phyloP scores from a whole-genome alignment of 1,140 invertebrate genomes.

The Drosophila pectinifera region DNA sequence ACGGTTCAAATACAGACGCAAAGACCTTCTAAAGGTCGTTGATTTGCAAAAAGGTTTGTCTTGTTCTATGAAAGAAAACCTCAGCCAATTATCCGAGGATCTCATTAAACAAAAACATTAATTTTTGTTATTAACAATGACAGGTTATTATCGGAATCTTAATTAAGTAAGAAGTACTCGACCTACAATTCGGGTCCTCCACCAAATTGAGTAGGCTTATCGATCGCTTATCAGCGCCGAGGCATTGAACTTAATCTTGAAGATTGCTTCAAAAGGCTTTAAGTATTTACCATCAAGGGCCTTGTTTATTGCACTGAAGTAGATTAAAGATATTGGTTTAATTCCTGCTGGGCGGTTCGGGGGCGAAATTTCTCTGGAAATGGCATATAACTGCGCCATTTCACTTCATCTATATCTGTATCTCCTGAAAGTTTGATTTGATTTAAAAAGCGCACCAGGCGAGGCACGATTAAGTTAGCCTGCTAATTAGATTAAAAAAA shows the following conservation, averaged over 20 bases:
- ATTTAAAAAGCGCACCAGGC: not conserved
- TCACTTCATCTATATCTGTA: constrained; percentile 2
- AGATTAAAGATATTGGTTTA: constrained; percentile 2
- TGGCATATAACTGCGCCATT: constrained; percentile 8
- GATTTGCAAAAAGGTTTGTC: constrained; percentile 15
- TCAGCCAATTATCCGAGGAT: not conserved
- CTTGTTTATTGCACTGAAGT: constrained; percentile 21
- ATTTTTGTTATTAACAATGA: not conserved
- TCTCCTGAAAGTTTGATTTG: not conserved
- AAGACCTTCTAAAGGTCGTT: constrained; percentile 50
- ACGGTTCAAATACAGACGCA: constrained; percentile 31
- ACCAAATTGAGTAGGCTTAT: too few species aligned
- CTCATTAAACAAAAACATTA: not conserved
- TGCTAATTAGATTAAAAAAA: constrained; percentile 15
- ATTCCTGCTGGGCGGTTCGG: not conserved
- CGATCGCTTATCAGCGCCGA: constrained; percentile 17
- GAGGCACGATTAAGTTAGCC: constrained; percentile 12
- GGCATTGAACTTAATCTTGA: constrained; percentile 35
- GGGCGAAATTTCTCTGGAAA: not conserved
- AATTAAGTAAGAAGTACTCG: constrained; percentile 2
- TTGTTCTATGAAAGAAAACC: not conserved
- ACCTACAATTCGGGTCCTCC: constrained; percentile 15
- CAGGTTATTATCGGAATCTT: not conserved
- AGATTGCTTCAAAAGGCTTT: constrained; percentile 13
- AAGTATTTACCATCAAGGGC: constrained; percentile 18